Percentiles rank a stretch among this genome's conserved stretches.
Evolutionary conservation across 2,113 vertebrate species (phyloP).

Genomic region (Sinocyclocheilus anophthalmus): DNA sequence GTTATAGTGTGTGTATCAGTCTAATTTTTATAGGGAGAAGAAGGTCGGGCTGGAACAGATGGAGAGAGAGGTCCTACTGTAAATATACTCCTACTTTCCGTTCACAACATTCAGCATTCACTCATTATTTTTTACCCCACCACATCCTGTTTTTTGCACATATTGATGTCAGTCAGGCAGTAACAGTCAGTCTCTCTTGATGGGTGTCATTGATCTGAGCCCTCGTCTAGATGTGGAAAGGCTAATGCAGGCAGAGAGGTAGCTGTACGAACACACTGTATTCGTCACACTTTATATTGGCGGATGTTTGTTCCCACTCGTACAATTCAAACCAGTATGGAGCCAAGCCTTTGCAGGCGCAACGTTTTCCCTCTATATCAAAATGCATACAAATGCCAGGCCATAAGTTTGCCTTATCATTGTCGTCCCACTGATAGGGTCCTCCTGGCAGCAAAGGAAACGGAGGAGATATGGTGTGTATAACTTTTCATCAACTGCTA

Average conservation of each 20-base stretch:
- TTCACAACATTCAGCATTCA: background rate
- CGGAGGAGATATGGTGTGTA: slow-evolving; percentile 89
- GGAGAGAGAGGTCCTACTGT: slow-evolving; percentile 86
- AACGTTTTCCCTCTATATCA: slow-evolving; percentile 8
- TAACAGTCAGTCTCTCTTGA: slow-evolving; percentile 22
- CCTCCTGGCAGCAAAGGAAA: slow-evolving; percentile 81
- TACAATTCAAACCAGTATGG: slow-evolving; percentile 41
- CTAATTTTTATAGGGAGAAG: slow-evolving; percentile 83
- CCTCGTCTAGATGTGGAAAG: slow-evolving; percentile 15
- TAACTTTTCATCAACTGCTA: background rate
- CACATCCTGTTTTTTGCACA: slow-evolving; percentile 26
- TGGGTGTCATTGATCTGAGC: slow-evolving; percentile 30
- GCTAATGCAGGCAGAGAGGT: background rate
- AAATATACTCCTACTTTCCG: slow-evolving; percentile 57
- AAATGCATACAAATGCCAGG: slow-evolving; percentile 11
- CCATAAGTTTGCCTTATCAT: slow-evolving; percentile 34
- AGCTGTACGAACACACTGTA: slow-evolving; percentile 20
- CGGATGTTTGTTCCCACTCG: slow-evolving; percentile 36
- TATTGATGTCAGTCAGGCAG: slow-evolving; percentile 20
- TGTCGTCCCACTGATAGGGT: slow-evolving; percentile 77
- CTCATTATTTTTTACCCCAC: slow-evolving; percentile 9
- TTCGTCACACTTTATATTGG: slow-evolving; percentile 47
- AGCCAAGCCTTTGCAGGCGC: slow-evolving; percentile 23
- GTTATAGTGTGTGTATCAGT: slow-evolving; percentile 19
- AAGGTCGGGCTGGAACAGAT: slow-evolving; percentile 86